These are phyloP conservation scores for Electrona antarctica DNA, from an alignment of 2,113 vertebrate genomes.

Conservation along the genomic window DNA sequence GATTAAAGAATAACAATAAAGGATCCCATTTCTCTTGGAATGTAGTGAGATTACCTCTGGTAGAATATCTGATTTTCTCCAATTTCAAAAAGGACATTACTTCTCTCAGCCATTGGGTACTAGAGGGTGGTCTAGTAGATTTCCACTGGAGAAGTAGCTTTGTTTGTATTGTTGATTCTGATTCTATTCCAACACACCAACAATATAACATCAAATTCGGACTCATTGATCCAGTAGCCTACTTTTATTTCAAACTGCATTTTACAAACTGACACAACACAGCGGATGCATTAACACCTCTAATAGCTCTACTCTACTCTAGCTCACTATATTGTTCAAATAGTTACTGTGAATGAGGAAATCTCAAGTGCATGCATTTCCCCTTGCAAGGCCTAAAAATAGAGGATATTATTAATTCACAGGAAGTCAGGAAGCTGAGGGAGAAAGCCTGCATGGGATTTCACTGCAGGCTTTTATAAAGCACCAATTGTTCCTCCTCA, in stretches of 20 bases:
- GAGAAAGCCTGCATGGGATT: slow-evolving; percentile 45
- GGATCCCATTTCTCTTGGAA: too few species aligned
- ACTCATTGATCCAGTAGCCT: neutral
- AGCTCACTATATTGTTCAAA: slow-evolving; percentile 20
- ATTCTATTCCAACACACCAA: neutral
- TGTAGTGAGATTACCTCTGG: too few species aligned
- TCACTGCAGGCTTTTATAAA: slow-evolving; percentile 63
- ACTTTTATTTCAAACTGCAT: neutral
- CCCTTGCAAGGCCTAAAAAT: slow-evolving; percentile 47
- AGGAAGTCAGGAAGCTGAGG: slow-evolving; percentile 66
- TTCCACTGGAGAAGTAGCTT: too few species aligned
- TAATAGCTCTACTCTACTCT: neutral
- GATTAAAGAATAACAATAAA: too few species aligned
- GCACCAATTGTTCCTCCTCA: slow-evolving; percentile 70
- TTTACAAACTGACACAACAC: neutral
- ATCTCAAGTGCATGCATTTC: slow-evolving; percentile 59
- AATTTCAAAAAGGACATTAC: too few species aligned
- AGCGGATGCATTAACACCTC: neutral
- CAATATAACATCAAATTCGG: slow-evolving; percentile 1
- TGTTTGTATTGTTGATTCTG: too few species aligned
- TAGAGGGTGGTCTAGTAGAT: too few species aligned
- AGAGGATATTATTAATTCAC: slow-evolving; percentile 75
- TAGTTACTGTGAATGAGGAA: slow-evolving; percentile 41
- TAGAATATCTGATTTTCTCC: too few species aligned
- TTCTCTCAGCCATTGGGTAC: too few species aligned